Evolutionary conservation across 2,888 invertebrate genomes (phyloP), one percentile per base, ranked within the genome.

Genomic region (Frankliniella intonsa): DNA sequence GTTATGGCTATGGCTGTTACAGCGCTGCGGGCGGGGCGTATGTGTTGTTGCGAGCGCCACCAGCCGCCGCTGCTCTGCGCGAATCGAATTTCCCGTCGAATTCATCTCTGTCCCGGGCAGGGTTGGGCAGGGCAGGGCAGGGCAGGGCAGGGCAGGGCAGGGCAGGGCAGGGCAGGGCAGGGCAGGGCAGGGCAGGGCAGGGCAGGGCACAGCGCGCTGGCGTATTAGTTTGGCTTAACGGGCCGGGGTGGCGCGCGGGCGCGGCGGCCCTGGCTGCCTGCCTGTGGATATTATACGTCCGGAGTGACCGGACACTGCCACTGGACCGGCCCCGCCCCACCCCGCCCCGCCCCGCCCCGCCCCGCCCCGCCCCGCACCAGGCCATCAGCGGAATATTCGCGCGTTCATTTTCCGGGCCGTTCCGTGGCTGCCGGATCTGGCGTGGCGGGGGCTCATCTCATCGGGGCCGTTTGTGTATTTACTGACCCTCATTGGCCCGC

Each of bases 341-440:
- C 55, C 7, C 65, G 69, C 69, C 65, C 65, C 65, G 65, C 65
- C 12, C 51, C 65, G 65, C 65, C 65, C 62, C 19, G 62, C 19
- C 14, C 62, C 62, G 62, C 14, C n/a, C 65, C 55, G 55, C 55
- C 55, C 55, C n/a, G n/a, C n/a, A 55, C 55, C 55, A 19, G n/a
- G 65, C 65, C 65, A n/a, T 19, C 65, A 65, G 65, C n/a, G 69
- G 22, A 69, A 22, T 69, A 22, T 69, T 69, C 22, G 69, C 55
- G 55, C 69, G 69, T 69, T 69, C 69, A 69, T 69, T 69, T 69
- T 69, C 69, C 69, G 69, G 69, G 55, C 55, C n/a, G n/a, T n/a
- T n/a, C n/a, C n/a, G 55, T 10, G 69, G 69, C 69, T 7, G 22
- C 69, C 69, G 69, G 69, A 69, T 69, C 69, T 22, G 69, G 69